These are phyloP conservation scores for Microtus ochrogaster DNA, from an alignment of 2,113 vertebrate genomes.

Conservation along the genomic window DNA sequence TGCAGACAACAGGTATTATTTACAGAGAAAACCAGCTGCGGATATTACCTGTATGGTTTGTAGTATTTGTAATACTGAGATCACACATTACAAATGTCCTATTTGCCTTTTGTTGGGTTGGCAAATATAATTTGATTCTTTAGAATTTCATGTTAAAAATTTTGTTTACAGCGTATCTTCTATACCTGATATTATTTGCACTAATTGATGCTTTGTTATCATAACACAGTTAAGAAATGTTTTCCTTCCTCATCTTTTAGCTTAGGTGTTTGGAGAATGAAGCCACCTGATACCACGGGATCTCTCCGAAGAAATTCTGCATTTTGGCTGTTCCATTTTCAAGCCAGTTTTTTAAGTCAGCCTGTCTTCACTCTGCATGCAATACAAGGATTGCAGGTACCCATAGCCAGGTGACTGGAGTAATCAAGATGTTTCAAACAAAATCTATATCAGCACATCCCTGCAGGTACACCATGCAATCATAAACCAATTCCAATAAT, in stretches of 20 bases:
- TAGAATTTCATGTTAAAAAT: conserved; percentile 15
- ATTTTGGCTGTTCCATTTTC: neutral
- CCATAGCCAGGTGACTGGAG: neutral
- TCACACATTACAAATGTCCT: neutral
- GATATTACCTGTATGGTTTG: neutral
- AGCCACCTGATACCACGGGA: neutral
- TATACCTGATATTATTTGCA: neutral
- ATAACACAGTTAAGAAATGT: neutral
- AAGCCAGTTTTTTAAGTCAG: no score
- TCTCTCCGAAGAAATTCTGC: neutral
- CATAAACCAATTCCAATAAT: neutral
- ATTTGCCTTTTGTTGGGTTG: neutral
- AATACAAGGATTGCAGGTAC: neutral
- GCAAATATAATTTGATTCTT: neutral
- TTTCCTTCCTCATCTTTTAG: conserved; percentile 44
- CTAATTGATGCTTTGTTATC: conserved; percentile 17
- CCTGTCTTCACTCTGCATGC: no score
- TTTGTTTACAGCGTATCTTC: neutral
- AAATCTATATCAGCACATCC: neutral
- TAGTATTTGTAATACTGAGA: neutral
- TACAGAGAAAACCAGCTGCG: neutral
- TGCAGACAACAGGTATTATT: neutral
- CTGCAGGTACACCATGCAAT: neutral
- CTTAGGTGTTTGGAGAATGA: neutral
- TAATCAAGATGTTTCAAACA: conserved; percentile 36